These are phyloP conservation scores for Montipora capricornis DNA, from an alignment of 64 coral and sea anemone genomes.

Conservation along the genomic window DNA sequence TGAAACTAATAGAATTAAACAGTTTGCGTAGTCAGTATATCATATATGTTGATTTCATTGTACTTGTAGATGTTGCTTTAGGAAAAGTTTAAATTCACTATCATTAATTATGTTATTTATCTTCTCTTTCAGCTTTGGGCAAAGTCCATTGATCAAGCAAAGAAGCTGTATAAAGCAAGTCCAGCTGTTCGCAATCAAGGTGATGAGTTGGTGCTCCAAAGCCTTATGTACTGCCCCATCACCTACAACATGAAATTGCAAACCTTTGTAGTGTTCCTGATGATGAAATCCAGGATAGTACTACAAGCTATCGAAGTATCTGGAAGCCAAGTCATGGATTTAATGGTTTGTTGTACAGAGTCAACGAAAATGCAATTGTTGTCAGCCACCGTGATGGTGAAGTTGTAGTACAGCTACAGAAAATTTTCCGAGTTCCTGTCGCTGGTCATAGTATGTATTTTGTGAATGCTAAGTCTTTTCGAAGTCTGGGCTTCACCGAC, in stretches of 20 bases:
- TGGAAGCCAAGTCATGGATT: constrained; percentile 61
- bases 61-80: neutral
- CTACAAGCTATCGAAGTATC: constrained; percentile 25
- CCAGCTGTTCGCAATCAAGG: constrained; percentile 41
- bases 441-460: constrained; percentile 21
- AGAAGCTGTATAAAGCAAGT: constrained; percentile 45
- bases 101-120: neutral
- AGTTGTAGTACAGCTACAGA: constrained; percentile 7
- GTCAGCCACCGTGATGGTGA: constrained; percentile 37
- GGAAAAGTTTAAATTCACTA: neutral
- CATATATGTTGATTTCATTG: neutral
- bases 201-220: constrained; percentile 62
- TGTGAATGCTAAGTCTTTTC: constrained; percentile 29
- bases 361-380: constrained; percentile 47
- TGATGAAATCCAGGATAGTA: constrained; percentile 20
- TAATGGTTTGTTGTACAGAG: constrained; percentile 42
- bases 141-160: constrained; percentile 61
- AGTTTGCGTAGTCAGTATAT: neutral
- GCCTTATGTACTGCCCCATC: constrained; percentile 44
- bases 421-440: constrained; percentile 35
- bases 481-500: constrained; percentile 19
- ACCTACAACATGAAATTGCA: constrained; percentile 28
- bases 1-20: too few relatives aligned
- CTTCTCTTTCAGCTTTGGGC: constrained; percentile 34
- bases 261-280: neutral